Percentiles rank a stretch among this genome's conserved stretches.
phyloP scores from a whole-genome alignment of 2,113 vertebrate species.

The Sebastes schlegelii region DNA sequence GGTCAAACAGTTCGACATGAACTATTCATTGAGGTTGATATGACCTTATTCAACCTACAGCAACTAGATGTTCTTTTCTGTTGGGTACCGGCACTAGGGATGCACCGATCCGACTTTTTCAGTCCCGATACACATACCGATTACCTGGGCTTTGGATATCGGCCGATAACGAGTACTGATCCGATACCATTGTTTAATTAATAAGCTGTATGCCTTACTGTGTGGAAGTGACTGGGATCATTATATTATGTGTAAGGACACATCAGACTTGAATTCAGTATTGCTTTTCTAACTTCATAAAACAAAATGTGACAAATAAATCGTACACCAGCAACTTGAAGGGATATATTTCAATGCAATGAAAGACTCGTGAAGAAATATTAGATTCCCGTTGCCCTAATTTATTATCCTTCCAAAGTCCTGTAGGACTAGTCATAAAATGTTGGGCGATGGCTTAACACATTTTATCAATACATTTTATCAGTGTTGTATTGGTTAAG shows the following conservation, averaged over 20 bases:
- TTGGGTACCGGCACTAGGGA: not conserved
- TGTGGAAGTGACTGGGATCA: no score
- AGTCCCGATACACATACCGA: no score
- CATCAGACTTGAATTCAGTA: no score
- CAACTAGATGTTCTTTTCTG: not conserved
- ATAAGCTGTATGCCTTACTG: no score
- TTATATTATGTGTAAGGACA: no score
- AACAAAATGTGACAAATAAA: no score
- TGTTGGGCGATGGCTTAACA: not conserved
- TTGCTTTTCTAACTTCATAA: no score
- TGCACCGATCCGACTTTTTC: no score
- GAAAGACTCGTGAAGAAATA: not conserved
- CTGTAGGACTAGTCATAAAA: conserved; percentile 2
- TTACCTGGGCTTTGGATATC: no score
- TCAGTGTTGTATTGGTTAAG: not conserved
- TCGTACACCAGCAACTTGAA: no score
- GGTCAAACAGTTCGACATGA: not conserved
- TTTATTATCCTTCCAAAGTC: conserved; percentile 24
- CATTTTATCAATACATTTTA: not conserved
- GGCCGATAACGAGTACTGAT: no score
- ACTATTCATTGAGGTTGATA: not conserved
- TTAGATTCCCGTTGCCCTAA: not conserved
- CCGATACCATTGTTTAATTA: no score
- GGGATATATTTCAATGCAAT: not conserved
- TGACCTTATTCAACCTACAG: not conserved